A percentile compares a stretch with the other conserved stretches of the same genome.
phyloP scores from a whole-genome alignment of 2,888 invertebrate species.

The Drosophila buzzatii region DNA sequence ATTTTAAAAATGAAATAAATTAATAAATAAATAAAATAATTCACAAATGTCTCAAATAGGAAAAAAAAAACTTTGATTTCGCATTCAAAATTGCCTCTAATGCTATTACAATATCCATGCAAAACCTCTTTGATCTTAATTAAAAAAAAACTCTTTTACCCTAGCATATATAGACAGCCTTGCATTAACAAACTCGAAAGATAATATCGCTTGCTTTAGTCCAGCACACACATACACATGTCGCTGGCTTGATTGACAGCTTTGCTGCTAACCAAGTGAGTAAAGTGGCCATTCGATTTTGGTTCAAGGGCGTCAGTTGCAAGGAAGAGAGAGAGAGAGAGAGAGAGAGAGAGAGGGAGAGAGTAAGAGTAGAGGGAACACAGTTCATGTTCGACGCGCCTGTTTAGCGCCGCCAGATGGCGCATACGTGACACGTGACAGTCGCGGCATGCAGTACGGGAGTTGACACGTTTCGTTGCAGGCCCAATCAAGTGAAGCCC shows the following conservation, averaged over 20 bases:
- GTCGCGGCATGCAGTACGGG: constrained; percentile 46
- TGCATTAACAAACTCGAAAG: background rate
- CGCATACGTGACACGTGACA: constrained; percentile 45
- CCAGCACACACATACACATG: background rate
- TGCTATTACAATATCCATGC: fast-evolving
- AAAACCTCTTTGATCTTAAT: background rate
- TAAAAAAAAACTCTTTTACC: background rate
- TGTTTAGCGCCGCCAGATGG: background rate
- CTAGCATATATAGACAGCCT: background rate
- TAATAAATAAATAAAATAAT: no score
- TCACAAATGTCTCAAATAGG: no score
- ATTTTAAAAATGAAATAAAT: no score
- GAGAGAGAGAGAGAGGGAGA: background rate
- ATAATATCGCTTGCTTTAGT: background rate
- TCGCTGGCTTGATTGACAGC: background rate
- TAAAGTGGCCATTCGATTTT: constrained; percentile 49
- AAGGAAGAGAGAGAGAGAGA: background rate
- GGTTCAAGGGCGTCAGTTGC: constrained; percentile 40
- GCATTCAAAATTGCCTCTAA: background rate
- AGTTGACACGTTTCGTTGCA: constrained; percentile 30
- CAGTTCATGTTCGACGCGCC: background rate
- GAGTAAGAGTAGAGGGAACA: background rate
- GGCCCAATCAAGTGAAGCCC: constrained; percentile 35
- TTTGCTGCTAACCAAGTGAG: constrained; percentile 19
- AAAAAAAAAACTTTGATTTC: background rate